phyloP scores from a whole-genome alignment of 2,113 vertebrate species.

The Crotalus horridus region DNA sequence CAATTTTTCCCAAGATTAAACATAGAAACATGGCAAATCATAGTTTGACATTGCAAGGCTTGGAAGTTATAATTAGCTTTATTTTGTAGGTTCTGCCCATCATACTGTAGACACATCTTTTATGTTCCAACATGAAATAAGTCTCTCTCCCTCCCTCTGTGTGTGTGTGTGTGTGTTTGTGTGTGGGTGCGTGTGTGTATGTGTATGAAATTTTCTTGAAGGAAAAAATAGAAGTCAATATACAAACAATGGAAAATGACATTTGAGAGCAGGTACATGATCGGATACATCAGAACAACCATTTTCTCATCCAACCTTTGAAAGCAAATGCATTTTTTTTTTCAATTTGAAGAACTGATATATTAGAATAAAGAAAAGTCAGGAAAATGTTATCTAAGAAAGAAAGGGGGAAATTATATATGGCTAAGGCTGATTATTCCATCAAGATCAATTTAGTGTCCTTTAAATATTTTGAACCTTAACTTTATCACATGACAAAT shows the following conservation, averaged over 20 bases:
- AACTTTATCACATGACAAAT: neutral
- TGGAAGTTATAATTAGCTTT: neutral
- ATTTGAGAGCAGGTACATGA: neutral
- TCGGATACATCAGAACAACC: neutral
- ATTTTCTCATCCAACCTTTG: slow-evolving; percentile 7
- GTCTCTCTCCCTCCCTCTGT: no score
- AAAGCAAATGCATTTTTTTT: slow-evolving; percentile 6
- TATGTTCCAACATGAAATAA: neutral
- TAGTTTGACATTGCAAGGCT: neutral
- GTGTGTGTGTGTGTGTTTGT: no score
- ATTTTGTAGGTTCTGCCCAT: neutral
- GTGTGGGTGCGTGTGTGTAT: neutral
- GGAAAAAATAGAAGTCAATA: neutral
- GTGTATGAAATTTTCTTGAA: neutral
- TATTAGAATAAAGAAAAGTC: neutral
- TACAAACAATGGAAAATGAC: neutral
- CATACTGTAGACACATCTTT: neutral
- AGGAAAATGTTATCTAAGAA: neutral
- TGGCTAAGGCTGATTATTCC: neutral
- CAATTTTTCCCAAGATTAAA: neutral
- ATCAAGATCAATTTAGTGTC: neutral
- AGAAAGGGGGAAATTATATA: neutral
- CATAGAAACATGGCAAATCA: neutral
- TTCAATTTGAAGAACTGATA: neutral
- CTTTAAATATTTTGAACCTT: neutral